Evolutionary conservation across 2,797 vertebrate species (phyloP), one percentile per base, ranked within the genome.

Genomic region (Poecilia wingei): DNA sequence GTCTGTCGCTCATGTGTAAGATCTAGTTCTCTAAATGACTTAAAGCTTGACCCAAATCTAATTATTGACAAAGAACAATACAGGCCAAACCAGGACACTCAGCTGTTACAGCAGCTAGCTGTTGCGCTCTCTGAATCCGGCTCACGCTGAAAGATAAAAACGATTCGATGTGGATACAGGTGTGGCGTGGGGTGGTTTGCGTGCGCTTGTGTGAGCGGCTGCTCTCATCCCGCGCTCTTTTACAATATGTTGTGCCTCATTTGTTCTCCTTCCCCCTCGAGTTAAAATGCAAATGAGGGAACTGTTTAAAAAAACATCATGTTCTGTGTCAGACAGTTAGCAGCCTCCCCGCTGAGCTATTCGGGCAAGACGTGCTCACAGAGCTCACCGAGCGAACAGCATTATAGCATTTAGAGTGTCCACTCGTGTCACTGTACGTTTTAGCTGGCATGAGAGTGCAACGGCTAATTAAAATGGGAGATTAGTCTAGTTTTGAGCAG

Each of bases 51-150:
- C 80, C 47, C 31, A 90, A 84, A 72, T 14, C 71, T 70, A 75
- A 91, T 84, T 85, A 82, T 25, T 69, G 76, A 88, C 81, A 77
- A 86, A 84, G 47, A 81, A 82, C 87, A 86, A 73, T 57, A 79
- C 79, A 20, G 31, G 31, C 75, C 78, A 80, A 68, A 61, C 55
- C 57, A 80, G 77, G 81, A 80, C 46, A 76, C 31, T 14, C n/a
- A 33, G 59, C 78, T 76, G 69, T 43, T 81, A 53, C 41, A 36
- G 20, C 31, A 78, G 28, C 86, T 45, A 77, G 74, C 78, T 74
- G 70, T 33, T 25, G 41, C 72, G 10, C 20, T 41, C 22, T 87
- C 77, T 77, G 68, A 85, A 78, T 39, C 66, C 57, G 72, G 69
- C 28, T 69, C 49, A 84, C 85, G 76, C 73, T 51, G 49, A n/a